A percentile compares a stretch with the other conserved stretches of the same genome.
Conservation (phyloP, 2,113 vertebrate genomes). For the Amblyornis subalaris region DNA sequence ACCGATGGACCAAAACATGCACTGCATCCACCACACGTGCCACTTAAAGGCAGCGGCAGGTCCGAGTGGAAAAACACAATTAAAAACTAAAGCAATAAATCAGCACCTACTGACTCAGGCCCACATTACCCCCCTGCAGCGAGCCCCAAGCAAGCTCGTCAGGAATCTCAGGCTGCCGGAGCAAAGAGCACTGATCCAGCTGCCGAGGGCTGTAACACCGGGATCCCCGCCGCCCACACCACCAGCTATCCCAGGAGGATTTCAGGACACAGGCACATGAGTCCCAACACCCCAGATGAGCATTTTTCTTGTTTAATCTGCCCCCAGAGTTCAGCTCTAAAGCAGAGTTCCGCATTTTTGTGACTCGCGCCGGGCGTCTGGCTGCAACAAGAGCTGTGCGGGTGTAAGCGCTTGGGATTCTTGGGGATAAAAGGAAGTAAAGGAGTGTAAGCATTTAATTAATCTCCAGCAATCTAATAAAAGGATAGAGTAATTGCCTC, state of each 20-base stretch:
- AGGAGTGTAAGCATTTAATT: constrained; percentile 51
- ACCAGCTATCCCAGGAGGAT: neutral
- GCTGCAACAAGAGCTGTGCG: neutral
- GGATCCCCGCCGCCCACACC: rapidly evolving
- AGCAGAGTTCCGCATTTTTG: neutral
- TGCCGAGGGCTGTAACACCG: neutral
- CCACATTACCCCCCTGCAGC: neutral
- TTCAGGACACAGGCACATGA: rapidly evolving
- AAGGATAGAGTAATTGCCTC: constrained; percentile 34
- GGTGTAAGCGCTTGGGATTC: neutral
- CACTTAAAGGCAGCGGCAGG: neutral
- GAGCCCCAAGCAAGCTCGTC: constrained; percentile 25
- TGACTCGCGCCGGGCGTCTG: rapidly evolving
- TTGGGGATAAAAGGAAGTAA: constrained; percentile 6
- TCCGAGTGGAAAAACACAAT: neutral
- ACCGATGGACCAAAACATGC: rapidly evolving
- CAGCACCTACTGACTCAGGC: neutral
- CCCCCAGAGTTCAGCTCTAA: neutral
- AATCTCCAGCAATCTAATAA: constrained; percentile 46
- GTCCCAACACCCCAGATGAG: rapidly evolving
- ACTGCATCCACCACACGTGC: rapidly evolving
- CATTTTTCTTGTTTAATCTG: neutral
- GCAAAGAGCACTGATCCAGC: neutral
- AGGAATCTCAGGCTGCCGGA: constrained; percentile 1
- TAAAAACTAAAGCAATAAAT: neutral